phyloP scores from a whole-genome alignment of 2,888 invertebrate genomes.

The Entomobrya proxima region DNA sequence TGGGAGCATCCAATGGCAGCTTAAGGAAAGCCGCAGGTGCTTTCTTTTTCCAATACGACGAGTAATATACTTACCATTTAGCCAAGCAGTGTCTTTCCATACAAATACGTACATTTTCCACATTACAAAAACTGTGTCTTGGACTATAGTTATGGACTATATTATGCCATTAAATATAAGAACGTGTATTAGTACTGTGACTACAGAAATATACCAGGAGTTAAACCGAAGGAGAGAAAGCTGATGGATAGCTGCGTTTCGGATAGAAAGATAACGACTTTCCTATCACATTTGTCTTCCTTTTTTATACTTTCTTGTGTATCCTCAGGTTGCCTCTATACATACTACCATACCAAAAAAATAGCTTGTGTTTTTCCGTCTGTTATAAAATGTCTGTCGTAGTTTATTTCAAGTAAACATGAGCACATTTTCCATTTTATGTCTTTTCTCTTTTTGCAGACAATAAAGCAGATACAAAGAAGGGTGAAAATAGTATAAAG shows the following conservation, averaged over 20 bases:
- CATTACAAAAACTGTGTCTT: background rate
- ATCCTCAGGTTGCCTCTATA: conserved; percentile 69
- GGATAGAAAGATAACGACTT: conserved; percentile 66
- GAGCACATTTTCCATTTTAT: conserved; percentile 57
- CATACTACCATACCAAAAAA: too few relatives aligned
- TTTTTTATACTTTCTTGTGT: conserved; percentile 31
- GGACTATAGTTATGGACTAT: background rate
- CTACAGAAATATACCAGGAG: background rate
- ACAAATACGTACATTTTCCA: background rate
- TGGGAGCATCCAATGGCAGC: conserved; percentile 12
- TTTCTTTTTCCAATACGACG: conserved; percentile 39
- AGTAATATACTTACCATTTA: conserved; percentile 27
- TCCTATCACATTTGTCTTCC: conserved; percentile 63
- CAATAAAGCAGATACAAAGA: conserved; percentile 42
- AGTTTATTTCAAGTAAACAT: conserved; percentile 47
- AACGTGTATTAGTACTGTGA: background rate
- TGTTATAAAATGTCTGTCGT: conserved; percentile 42
- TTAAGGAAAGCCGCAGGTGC: conserved; percentile 65
- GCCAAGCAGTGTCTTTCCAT: background rate
- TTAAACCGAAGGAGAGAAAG: background rate
- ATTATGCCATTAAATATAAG: conserved; percentile 37
- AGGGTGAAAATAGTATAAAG: background rate
- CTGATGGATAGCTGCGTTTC: conserved; percentile 60
- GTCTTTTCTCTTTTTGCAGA: conserved; percentile 44
- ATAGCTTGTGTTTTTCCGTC: background rate